Evolutionary conservation across 2,113 vertebrate genomes (phyloP), one percentile per base, ranked within the genome.

Genomic region (Strix uralensis): DNA sequence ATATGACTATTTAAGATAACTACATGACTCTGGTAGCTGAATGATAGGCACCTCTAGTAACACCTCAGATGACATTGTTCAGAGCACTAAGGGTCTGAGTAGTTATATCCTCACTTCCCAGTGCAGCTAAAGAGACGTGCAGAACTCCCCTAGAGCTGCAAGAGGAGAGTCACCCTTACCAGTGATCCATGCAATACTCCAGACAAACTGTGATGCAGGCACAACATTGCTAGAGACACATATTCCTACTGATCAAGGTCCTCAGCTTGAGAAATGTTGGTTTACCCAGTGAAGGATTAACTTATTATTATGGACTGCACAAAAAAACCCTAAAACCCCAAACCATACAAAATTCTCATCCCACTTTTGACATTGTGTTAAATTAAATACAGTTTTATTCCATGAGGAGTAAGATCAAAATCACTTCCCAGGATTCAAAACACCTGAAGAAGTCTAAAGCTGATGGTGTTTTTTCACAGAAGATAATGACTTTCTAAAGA

Each of bases 141-240:
- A 46, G n/a, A 49, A 13, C 8, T 42, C 8, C 19, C 13, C 8
- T 32, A 59, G 58, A 57, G 46, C 15, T 57, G 11, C 55, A 17
- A 32, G 36, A 55, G 29, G 27, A 66, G 36, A 44, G 6, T 2
- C 4, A 49, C 6, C 16, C 11, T 34, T 47, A 6, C 5, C 1
- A 3, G 8, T 46, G n/a, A 59, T 13, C 18, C 22, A 29, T 14
- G 17, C 16, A 26, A 9, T 30, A 62, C 3, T 29, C 15, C 13
- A 51, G 18, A 27, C 27, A 34, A 5, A 26, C 30, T 11, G 0
- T 16, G 15, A 47, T 34, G 8, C 5, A 57, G 29, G 2, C 10
- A 49, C 9, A 19, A 12, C 15, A 8, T 2, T 63, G 44, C n/a
- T 72, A 14, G 18, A 57, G 15, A 42, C 5, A 14, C 1, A 0